A percentile compares a stretch with the other conserved stretches of the same genome.
These are phyloP conservation scores for Orchesella cincta DNA, from an alignment of 1,140 invertebrate genomes.

Conservation along the genomic window DNA sequence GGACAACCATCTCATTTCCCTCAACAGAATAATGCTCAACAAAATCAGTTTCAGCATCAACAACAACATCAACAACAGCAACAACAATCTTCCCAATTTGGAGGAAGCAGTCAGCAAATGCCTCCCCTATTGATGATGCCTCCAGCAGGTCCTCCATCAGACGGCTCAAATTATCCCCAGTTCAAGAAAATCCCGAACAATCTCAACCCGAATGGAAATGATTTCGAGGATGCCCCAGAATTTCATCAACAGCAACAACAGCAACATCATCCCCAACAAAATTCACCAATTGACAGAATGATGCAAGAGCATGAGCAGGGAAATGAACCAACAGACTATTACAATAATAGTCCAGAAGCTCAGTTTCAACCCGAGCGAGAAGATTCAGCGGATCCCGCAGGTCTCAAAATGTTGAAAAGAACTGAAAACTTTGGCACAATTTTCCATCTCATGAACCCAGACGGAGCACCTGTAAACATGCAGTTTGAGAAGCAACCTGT, in stretches of 20 bases:
- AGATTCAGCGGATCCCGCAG: constrained; percentile 33
- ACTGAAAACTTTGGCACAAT: constrained; percentile 44
- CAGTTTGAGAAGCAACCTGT: constrained; percentile 10
- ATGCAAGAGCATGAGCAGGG: not conserved
- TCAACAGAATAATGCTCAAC: constrained; percentile 10
- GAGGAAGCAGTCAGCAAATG: constrained; percentile 10
- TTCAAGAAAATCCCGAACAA: constrained; percentile 20
- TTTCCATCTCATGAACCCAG: constrained; percentile 35
- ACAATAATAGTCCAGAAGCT: not conserved
- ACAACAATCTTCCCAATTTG: constrained; percentile 18
- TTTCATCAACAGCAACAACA: not conserved
- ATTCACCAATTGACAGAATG: not conserved
- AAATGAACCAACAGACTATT: not conserved
- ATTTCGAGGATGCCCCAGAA: not conserved
- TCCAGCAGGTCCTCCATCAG: constrained; percentile 17
- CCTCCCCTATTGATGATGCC: not conserved
- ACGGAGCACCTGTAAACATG: constrained; percentile 17
- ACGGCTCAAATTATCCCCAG: too few relatives aligned
- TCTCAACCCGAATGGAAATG: not conserved
- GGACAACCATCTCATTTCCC: not conserved
- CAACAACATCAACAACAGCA: constrained; percentile 16
- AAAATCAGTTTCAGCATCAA: not conserved
- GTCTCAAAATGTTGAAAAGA: constrained; percentile 42
- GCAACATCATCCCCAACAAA: not conserved
- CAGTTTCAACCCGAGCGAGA: not conserved